Base-by-base conservation (phyloP, 2,888 invertebrate genomes). In the Galerucella nymphaeae region DNA sequence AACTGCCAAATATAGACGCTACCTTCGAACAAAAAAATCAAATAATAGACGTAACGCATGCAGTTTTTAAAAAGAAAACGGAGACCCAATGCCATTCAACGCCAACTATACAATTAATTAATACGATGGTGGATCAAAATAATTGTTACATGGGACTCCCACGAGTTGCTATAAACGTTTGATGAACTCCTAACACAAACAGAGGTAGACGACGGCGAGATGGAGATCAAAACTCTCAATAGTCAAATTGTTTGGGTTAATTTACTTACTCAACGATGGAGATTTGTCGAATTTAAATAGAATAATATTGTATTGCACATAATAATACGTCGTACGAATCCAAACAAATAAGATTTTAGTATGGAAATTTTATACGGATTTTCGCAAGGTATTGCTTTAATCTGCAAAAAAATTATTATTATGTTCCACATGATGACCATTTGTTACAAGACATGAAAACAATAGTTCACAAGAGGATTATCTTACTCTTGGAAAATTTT, bases 91-190 rank as follows among this genome's bases (percentile, higher is more conserved):
- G 58, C 23, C 23, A 58, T 13, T 57, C 58, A 58, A 66, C 42
- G 42, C 18, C 66, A 55, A 58, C 66, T 66, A 66, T 23, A 58
- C 66, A 57, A 66, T 66, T 66, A 66, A 66, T 66, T 66, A 58
- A 57, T 42, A 45, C 66, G 55, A 66, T 58, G 66, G 57, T 45
- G 58, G 66, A 58, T 66, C 66, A 66, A 42, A 58, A 66, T 58
- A 16, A 58, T 53, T 57, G 11, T 53, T 42, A 58, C 10, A 55
- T 16, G 58, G 58, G 20, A 20, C 57, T 66, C 58, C 58, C 20
- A 66, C 66, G 42, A 66, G 14, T 30, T 30, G 20, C 20, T 58
- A 23, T 58, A 20, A 23, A 14, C 58, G 58, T 58, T 58, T 58
- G 58, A 23, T 30, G 30, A 58, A 58, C 58, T 58, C 13, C 58